Evolutionary conservation across 2,797 vertebrate species (phyloP).

Genomic region (Dromococcyx pavoninus): DNA sequence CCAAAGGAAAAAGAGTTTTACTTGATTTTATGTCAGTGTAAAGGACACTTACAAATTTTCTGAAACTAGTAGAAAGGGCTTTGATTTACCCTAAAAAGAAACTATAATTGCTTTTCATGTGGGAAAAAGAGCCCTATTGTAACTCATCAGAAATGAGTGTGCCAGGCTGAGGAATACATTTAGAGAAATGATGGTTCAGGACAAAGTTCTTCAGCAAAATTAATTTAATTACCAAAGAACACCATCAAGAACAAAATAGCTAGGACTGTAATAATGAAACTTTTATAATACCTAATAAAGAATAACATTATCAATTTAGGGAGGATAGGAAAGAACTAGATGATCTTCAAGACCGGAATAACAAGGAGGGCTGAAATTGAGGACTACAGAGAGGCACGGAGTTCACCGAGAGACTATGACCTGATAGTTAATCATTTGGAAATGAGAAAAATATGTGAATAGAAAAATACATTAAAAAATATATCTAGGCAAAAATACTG

Average conservation of each 20-base stretch:
- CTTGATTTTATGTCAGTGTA: not conserved
- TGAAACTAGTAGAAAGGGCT: not conserved
- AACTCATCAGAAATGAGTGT: not conserved
- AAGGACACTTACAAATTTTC: not conserved
- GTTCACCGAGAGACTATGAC: not conserved
- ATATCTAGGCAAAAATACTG: not conserved
- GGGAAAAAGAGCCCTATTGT: not conserved
- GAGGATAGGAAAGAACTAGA: not conserved
- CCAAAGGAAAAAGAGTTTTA: not conserved
- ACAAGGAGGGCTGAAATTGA: not conserved
- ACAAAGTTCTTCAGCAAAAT: slow-evolving; percentile 15
- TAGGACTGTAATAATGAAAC: not conserved
- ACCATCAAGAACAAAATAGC: not conserved
- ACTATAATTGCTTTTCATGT: not conserved
- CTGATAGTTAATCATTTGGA: not conserved
- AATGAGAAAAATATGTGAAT: not conserved
- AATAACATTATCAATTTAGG: not conserved
- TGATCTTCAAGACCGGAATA: not conserved
- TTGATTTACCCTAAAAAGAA: not conserved
- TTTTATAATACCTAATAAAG: not conserved
- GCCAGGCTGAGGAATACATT: not conserved
- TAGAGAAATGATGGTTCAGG: not conserved
- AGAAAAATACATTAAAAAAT: too few species aligned
- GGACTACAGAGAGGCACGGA: not conserved
- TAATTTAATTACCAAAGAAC: slow-evolving; percentile 10